Evolutionary conservation across 2,113 vertebrate genomes (phyloP).

Genomic region (Madoqua kirkii): DNA sequence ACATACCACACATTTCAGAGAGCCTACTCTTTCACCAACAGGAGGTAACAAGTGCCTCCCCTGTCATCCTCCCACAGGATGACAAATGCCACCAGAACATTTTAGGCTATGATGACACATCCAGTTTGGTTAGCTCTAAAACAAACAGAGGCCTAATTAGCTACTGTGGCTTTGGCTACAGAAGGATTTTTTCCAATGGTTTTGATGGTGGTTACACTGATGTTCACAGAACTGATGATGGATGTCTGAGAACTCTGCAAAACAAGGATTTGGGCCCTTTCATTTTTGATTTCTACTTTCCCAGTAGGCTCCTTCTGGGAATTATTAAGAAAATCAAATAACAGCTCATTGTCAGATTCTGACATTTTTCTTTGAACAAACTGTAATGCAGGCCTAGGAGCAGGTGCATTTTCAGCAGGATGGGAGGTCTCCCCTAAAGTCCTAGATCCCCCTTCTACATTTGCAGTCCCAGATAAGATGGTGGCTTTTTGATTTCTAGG

Average conservation of each 20-base stretch:
- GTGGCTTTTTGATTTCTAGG: slow-evolving; percentile 89
- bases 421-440: slow-evolving; percentile 59
- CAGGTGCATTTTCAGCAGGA: slow-evolving; percentile 61
- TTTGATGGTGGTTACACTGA: slow-evolving; percentile 81
- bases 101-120: not conserved
- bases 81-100: not conserved
- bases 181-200: slow-evolving; percentile 81
- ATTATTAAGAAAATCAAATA: slow-evolving; percentile 98
- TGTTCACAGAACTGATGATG: slow-evolving; percentile 83
- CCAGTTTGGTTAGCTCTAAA: slow-evolving; percentile 2
- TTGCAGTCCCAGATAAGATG: slow-evolving; percentile 86
- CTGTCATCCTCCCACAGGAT: not conserved
- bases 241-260: slow-evolving; percentile 85
- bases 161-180: slow-evolving; percentile 88
- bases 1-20: not conserved
- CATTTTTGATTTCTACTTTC: slow-evolving; percentile 86
- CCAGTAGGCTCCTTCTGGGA: slow-evolving; percentile 87
- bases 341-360: slow-evolving; percentile 92
- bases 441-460: slow-evolving; percentile 74
- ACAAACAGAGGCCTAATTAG: slow-evolving; percentile 37
- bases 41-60: not conserved
- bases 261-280: slow-evolving; percentile 78
- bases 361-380: slow-evolving; percentile 93
- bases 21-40: not conserved
- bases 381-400: slow-evolving; percentile 83